phyloP scores from a whole-genome alignment of 2,888 invertebrate genomes.

The Listrodromus nycthemerus region DNA sequence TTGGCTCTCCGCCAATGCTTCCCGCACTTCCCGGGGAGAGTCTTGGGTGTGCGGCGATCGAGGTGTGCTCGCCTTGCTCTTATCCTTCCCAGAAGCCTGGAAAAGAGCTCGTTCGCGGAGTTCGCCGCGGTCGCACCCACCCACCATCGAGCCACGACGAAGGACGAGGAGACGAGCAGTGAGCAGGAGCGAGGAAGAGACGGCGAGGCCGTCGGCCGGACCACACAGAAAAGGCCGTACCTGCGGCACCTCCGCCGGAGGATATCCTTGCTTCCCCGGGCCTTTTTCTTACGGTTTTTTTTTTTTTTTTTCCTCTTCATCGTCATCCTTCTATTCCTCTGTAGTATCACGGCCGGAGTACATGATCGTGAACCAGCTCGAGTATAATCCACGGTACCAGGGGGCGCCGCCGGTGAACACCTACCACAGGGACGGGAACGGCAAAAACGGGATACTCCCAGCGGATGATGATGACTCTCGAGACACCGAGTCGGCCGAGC shows the following conservation, averaged over 20 bases:
- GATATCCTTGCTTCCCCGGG: slow-evolving; percentile 40
- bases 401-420: slow-evolving; percentile 18
- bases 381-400: not conserved
- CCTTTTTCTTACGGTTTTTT: slow-evolving; percentile 5
- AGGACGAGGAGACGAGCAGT: slow-evolving; percentile 30
- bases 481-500: slow-evolving; percentile 20
- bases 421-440: slow-evolving; percentile 24
- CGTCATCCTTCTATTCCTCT: slow-evolving; percentile 23
- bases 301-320: not conserved
- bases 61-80: slow-evolving; percentile 18
- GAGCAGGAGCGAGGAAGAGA: slow-evolving; percentile 35
- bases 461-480: slow-evolving; percentile 49
- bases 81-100: slow-evolving; percentile 77
- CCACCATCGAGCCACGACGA: slow-evolving; percentile 56
- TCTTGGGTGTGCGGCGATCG: not conserved
- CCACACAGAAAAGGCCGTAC: slow-evolving; percentile 57
- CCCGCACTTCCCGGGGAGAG: not conserved
- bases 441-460: slow-evolving; percentile 33
- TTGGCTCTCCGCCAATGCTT: not conserved
- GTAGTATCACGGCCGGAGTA: slow-evolving; percentile 14
- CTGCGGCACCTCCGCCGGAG: slow-evolving; percentile 28
- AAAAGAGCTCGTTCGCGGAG: slow-evolving; percentile 76
- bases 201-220: slow-evolving; percentile 51
- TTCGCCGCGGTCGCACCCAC: slow-evolving; percentile 79
- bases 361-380: slow-evolving; percentile 26